These are phyloP conservation scores for Epinephelus cyanopodus DNA, from an alignment of 2,113 vertebrate genomes.

Conservation along the genomic window DNA sequence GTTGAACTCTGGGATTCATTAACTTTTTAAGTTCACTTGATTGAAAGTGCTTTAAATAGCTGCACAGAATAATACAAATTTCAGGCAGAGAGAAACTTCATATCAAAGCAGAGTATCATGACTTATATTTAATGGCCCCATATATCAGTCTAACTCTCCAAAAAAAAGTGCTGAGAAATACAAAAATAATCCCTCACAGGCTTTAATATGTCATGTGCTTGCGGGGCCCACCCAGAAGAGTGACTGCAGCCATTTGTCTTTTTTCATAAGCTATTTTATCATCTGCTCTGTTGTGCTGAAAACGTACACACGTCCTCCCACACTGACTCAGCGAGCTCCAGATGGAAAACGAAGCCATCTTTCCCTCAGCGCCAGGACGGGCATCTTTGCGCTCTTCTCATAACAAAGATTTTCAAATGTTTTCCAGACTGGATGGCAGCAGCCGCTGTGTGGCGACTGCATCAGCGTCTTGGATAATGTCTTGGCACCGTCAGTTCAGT, in stretches of 20 bases:
- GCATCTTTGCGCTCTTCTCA: constrained; percentile 80
- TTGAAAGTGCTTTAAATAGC: constrained; percentile 22
- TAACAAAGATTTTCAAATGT: constrained; percentile 82
- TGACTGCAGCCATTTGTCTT: constrained; percentile 63
- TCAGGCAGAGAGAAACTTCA: constrained; percentile 11
- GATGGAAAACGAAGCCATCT: constrained; percentile 70
- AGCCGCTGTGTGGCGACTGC: constrained; percentile 67
- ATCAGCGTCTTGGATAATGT: constrained; percentile 84
- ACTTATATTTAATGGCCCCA: constrained; percentile 50
- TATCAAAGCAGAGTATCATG: constrained; percentile 39
- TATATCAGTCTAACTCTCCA: constrained; percentile 51
- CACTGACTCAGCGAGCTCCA: constrained; percentile 63
- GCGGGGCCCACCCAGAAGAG: constrained; percentile 81
- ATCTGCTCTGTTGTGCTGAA: constrained; percentile 56
- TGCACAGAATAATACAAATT: not conserved
- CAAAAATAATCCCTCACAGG: constrained; percentile 68
- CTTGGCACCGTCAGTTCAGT: constrained; percentile 79
- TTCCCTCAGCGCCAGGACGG: constrained; percentile 60
- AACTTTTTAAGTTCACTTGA: not conserved
- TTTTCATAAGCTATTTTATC: constrained; percentile 71
- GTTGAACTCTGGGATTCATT: constrained; percentile 29
- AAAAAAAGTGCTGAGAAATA: constrained; percentile 68
- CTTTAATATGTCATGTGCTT: constrained; percentile 63
- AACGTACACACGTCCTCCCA: constrained; percentile 67
- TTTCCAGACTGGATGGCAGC: constrained; percentile 85